phyloP scores from a whole-genome alignment of 2,797 vertebrate species.

The Ispidina lecontei region DNA sequence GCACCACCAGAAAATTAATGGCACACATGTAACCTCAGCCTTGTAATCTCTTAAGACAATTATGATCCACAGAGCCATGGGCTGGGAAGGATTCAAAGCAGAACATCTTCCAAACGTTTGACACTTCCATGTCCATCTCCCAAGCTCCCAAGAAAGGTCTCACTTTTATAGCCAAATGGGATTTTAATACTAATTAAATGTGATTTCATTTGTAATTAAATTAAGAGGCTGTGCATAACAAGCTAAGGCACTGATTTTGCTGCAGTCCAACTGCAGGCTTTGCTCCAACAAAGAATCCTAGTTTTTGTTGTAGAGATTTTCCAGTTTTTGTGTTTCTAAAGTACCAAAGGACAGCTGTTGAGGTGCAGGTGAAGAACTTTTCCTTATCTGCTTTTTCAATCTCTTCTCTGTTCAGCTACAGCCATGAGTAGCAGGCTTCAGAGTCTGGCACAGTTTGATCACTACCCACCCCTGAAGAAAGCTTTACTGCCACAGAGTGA shows the following conservation, averaged over 20 bases:
- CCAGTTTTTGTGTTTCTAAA: slow-evolving; percentile 6
- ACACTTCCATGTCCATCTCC: not conserved
- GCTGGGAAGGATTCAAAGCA: not conserved
- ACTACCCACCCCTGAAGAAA: not conserved
- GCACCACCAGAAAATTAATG: not conserved
- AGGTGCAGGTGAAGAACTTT: not conserved
- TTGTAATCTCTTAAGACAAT: not conserved
- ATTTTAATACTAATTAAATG: slow-evolving; percentile 38
- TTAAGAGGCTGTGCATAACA: not conserved
- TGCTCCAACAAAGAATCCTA: not conserved
- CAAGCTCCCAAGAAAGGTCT: not conserved
- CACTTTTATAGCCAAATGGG: not conserved
- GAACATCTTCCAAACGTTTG: not conserved
- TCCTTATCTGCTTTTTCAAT: not conserved
- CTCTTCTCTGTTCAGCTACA: not conserved
- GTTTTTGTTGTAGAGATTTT: slow-evolving; percentile 1
- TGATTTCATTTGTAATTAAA: slow-evolving; percentile 25
- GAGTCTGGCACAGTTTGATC: not conserved
- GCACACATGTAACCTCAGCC: not conserved
- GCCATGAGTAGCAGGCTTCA: not conserved
- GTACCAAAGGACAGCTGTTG: not conserved
- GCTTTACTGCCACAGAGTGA: not conserved
- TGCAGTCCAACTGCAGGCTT: not conserved
- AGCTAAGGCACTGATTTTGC: not conserved
- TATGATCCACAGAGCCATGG: fast-evolving